Evolutionary conservation across 2,888 invertebrate genomes (phyloP), one percentile per base, ranked within the genome.

Genomic region (Drosophila subsilvestris): DNA sequence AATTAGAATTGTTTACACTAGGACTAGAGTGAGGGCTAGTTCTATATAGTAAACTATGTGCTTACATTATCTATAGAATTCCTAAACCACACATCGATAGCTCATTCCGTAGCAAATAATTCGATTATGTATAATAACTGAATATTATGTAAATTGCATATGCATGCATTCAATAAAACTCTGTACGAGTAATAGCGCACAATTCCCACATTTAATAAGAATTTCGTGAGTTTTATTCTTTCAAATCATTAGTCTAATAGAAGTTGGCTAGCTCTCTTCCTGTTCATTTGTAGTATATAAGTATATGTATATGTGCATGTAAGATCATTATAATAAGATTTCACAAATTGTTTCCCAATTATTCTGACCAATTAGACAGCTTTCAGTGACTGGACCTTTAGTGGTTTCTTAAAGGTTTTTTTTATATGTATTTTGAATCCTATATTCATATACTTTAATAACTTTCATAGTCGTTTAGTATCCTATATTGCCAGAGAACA

Each of bases 1-100:
- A 49, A 55, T 54, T 22, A 20, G 55, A 55, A 55, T 49, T 55
- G 63, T 63, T 66, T 54, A 29, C 37, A 12, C 29, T 17, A 12
- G 17, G 43, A 54, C 29, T 32, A 1, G 12, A 25, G 25, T 42
- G 22, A 48, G 63, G 63, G 47, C 9, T 37, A 7, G 2, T 14
- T 22, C 29, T 32, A 17, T 18, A 44, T 20, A 12, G n/a, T n/a
- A n/a, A n/a, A n/a, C n/a, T 47, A 14, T 14, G 10, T 37, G 37
- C 37, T 14, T 37, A n/a, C 14, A n/a, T n/a, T 37, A 37, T 37
- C 37, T 6, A n/a, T n/a, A 37, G 7, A 37, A 37, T n/a, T n/a
- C 6, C 27, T 29, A n/a, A 49, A 25, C 17, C 8, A 9, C n/a
- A 49, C n/a, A 20, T 17, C 17, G n/a, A 43, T n/a, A 29, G 10